These are phyloP conservation scores for Bombus difficillimus DNA, from an alignment of 1,140 invertebrate species.

Conservation along the genomic window DNA sequence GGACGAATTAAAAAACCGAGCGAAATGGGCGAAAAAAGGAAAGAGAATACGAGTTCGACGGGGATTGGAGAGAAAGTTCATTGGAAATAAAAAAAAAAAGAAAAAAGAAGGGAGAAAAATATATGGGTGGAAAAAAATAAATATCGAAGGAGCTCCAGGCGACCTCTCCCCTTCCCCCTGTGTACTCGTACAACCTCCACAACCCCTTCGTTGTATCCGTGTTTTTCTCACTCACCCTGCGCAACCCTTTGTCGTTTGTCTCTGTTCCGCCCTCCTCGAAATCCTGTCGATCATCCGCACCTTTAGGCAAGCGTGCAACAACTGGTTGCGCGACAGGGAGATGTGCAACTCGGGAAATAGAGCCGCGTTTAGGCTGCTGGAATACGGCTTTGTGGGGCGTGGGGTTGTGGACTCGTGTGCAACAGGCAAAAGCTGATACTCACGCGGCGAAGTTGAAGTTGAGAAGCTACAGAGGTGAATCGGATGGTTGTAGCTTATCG, in stretches of 20 bases:
- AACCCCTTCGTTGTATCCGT: constrained; percentile 3
- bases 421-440: not conserved
- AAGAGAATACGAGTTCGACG: constrained; percentile 12
- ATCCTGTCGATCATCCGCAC: constrained; percentile 41
- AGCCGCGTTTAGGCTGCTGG: not conserved
- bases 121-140: constrained; percentile 48
- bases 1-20: constrained; percentile 75
- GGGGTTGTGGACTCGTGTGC: not conserved
- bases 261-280: not conserved
- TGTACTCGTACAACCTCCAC: not conserved
- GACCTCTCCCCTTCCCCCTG: not conserved
- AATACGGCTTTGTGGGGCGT: not conserved
- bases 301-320: constrained; percentile 12
- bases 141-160: constrained; percentile 47
- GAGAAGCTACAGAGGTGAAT: not conserved
- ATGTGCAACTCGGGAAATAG: not conserved
- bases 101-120: constrained; percentile 18
- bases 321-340: not conserved
- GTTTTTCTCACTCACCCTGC: constrained; percentile 25
- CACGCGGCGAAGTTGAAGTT: not conserved
- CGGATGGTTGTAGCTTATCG: not conserved
- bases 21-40: constrained; percentile 42
- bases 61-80: constrained; percentile 37
- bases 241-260: not conserved
- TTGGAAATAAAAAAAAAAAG: constrained; percentile 5